Evolutionary conservation across 2,797 vertebrate species (phyloP), one percentile per base, ranked within the genome.

Genomic region (Craterocephalus amniculus): DNA sequence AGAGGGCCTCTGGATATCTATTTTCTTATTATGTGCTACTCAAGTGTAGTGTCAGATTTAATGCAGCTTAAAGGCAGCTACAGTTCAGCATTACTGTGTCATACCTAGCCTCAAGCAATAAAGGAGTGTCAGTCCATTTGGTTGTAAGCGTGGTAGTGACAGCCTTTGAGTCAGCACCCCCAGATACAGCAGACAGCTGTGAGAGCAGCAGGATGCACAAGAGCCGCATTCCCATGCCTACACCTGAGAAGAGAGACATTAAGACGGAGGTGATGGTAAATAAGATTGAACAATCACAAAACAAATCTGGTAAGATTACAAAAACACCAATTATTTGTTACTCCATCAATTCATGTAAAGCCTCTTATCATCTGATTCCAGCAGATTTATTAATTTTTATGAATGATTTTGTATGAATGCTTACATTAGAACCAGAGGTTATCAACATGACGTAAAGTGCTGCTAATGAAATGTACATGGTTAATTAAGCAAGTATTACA

Each of bases 101-200:
- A 64, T 90, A 97, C 97, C 98, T 99, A 89, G 95, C 94, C 90
- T 99, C 98, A 83, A 99, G 92, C 65, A 99, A 91, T 65, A 99
- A 89, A 26, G 97, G 96, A 22, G 96, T 96, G n/a, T 97, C 96
- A 67, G 92, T 60, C 98, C 98, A 99, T 91, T 99, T 99, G 16
- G 98, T 95, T 6, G 94, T 96, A 4, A 99, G 94, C 31, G 95
- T 97, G 40, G 96, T 98, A 67, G 97, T 99, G 74, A 99, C 94
- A 20, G 96, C 98, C 90, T 99, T 99, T 24, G 97, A 98, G 90
- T 97, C 96, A 7, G 94, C 95, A 63, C 76, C 89, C 18, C 84
- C 95, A 63, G 87, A 88, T 8, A 91, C 92, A 12, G 75, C 79
- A 62, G 90, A 92, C 74, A 95, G 81, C 85, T 94, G 92, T 7